A percentile compares a stretch with the other conserved stretches of the same genome.
Evolutionary conservation across 1,140 invertebrate species (phyloP).

Genomic region (Potamilus streckersoni): DNA sequence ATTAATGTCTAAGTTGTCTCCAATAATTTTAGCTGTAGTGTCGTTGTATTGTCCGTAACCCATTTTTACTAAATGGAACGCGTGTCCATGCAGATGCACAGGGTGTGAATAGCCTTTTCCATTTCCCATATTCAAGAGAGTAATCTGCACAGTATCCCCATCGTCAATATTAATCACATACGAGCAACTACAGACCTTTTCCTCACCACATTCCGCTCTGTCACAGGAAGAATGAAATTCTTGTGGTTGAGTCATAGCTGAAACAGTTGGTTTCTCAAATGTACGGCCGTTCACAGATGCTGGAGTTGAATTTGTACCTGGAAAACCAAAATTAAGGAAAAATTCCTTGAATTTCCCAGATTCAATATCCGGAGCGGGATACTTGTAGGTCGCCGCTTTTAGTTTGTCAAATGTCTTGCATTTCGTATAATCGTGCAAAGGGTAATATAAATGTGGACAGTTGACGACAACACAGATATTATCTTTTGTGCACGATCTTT

Average conservation of each 20-base stretch:
- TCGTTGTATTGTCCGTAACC: constrained; percentile 54
- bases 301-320: constrained; percentile 41
- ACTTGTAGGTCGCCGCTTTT: constrained; percentile 21
- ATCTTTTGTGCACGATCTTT: constrained; percentile 24
- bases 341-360: constrained; percentile 41
- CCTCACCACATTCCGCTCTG: constrained; percentile 25
- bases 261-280: constrained; percentile 43
- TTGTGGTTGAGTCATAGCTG: constrained; percentile 47
- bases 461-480: constrained; percentile 48
- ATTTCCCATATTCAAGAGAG: constrained; percentile 70
- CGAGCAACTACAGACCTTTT: constrained; percentile 36
- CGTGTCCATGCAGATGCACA: constrained; percentile 82
- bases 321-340: constrained; percentile 60
- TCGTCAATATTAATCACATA: constrained; percentile 27
- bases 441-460: constrained; percentile 53
- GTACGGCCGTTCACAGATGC: constrained; percentile 51
- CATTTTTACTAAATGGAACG: constrained; percentile 77
- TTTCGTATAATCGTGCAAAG: constrained; percentile 24
- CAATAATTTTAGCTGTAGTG: constrained; percentile 55
- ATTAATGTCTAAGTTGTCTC: constrained; percentile 44
- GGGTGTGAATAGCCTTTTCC: constrained; percentile 75
- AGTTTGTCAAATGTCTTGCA: constrained; percentile 45
- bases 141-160: constrained; percentile 46
- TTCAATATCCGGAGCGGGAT: constrained; percentile 23
- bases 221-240: constrained; percentile 40